phyloP scores from a whole-genome alignment of 1,140 invertebrate species.

The Polypedilum vanderplanki region DNA sequence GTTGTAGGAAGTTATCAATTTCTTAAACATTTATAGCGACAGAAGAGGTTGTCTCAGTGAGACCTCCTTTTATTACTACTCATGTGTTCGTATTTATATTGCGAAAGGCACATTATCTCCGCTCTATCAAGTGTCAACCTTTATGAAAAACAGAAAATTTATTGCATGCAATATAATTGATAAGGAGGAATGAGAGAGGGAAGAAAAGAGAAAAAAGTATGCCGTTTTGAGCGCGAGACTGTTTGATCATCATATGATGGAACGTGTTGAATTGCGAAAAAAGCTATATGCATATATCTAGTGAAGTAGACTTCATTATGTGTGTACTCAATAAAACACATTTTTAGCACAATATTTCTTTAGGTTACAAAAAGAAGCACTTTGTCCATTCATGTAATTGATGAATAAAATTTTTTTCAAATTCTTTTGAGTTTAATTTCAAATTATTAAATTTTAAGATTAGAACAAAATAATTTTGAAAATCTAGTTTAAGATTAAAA shows the following conservation, averaged over 20 bases:
- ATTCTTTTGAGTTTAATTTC: too few species aligned
- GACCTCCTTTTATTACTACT: constrained; percentile 17
- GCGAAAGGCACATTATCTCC: not conserved
- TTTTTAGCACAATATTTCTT: too few species aligned
- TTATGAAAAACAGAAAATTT: constrained; percentile 15
- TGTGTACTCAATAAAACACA: not conserved
- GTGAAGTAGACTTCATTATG: not conserved
- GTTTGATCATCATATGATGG: constrained; percentile 4
- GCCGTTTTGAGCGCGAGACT: not conserved
- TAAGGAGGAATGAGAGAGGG: not conserved
- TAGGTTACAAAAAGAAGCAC: too few species aligned
- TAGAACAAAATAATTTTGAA: too few species aligned
- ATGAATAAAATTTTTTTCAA: too few species aligned
- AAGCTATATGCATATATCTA: not conserved
- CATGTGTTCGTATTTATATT: not conserved
- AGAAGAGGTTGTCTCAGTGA: not conserved
- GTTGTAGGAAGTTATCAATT: constrained; percentile 6
- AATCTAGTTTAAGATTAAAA: too few species aligned
- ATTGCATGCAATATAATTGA: constrained; percentile 18
- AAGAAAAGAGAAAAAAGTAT: not conserved
- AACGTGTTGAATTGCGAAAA: constrained; percentile 17
- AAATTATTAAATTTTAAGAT: too few species aligned
- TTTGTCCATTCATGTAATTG: too few species aligned
- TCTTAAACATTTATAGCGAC: not conserved
- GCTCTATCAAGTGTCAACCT: constrained; percentile 9